These are phyloP conservation scores for Coracias cyanogaster DNA, from an alignment of 2,797 vertebrate genomes.

Conservation along the genomic window DNA sequence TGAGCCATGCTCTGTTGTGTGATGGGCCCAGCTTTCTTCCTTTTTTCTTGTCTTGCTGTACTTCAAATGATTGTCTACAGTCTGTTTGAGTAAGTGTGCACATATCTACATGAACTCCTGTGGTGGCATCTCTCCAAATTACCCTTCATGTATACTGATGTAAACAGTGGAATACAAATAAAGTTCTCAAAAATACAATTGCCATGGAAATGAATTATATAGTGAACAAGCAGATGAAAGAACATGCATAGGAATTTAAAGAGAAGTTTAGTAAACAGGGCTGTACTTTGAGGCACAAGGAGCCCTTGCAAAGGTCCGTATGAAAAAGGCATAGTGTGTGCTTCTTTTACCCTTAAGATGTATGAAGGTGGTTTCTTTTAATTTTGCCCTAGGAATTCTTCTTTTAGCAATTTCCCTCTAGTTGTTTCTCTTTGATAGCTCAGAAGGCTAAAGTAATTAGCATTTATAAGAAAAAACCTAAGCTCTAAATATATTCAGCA, in stretches of 20 bases:
- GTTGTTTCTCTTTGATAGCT: neutral
- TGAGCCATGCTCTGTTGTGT: neutral
- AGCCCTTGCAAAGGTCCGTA: neutral
- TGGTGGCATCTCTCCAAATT: neutral
- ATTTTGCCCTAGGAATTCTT: neutral
- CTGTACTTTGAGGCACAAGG: neutral
- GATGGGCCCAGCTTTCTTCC: neutral
- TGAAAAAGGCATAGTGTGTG: fast-evolving
- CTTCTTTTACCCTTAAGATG: neutral
- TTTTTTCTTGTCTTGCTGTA: neutral
- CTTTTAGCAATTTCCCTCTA: neutral
- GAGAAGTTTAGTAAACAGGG: neutral
- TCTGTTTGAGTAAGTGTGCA: neutral
- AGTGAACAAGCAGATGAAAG: neutral
- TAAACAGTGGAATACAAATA: neutral
- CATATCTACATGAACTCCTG: neutral
- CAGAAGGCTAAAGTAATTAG: neutral
- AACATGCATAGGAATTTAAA: neutral
- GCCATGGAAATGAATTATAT: neutral
- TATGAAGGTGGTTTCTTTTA: neutral
- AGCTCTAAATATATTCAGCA: neutral
- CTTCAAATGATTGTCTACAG: neutral
- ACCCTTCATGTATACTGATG: neutral
- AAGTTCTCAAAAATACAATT: neutral
- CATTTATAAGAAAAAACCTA: neutral